Evolutionary conservation across 2,888 invertebrate genomes (phyloP), one percentile per base, ranked within the genome.

Genomic region (Odontocolon sp.): DNA sequence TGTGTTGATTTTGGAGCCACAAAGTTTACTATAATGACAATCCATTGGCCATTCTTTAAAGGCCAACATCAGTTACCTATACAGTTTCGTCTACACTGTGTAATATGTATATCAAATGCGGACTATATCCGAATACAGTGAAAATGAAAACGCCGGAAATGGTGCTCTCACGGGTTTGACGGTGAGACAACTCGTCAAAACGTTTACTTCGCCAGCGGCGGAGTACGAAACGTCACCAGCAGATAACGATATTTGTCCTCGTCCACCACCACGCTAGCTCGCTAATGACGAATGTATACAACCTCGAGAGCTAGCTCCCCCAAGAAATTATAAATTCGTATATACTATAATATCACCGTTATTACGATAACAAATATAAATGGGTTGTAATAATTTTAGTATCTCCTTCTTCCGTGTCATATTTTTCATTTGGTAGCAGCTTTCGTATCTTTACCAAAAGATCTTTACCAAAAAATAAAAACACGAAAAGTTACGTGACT

Each of bases 231-330:
- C 73, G 71, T 80, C 77, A 77, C 66, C 79, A n/a, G n/a, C n/a
- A 52, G 81, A 81, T 81, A 81, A 81, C 79, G 75, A 80, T 81
- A 81, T 81, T 81, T 81, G 75, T 66, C 75, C 77, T 80, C 64
- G 56, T 54, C 47, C 50, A 70, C 67, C 71, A 59, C 61, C 73
- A 61, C 76, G 66, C 78, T 59, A 59, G 61, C 59, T 69, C 67
- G 77, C 71, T 78, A 78, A 75, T 81, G 75, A 80, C 68, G 72
- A 81, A 77, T 54, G 72, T 66, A 72, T 73, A 77, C 77, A 73
- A 14, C 68, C 45, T 68, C 74, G 45, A 59, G 52, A 63, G 40
- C 33, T 5, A 26, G 18, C 33, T 23, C 14, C 50, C 38, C 45
- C 50, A 28, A 38, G 68, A 77, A 77, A 73, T 73, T 64, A 77